These are phyloP conservation scores for Ceramica pisi DNA, from an alignment of 2,888 invertebrate species.

Conservation along the genomic window DNA sequence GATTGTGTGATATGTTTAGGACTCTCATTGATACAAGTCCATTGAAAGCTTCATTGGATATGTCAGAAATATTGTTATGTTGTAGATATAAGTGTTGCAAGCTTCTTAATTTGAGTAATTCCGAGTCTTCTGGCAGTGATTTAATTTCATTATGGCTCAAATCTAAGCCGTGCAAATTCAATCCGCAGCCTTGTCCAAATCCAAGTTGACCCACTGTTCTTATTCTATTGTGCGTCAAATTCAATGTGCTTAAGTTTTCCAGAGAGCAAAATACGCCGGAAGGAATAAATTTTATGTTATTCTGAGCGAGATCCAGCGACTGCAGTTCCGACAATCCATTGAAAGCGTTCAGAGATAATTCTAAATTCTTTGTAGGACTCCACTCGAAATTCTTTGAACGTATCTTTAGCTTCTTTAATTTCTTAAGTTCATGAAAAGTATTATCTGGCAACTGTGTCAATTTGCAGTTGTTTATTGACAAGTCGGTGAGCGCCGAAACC, in stretches of 20 bases:
- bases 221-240: slow-evolving; percentile 96
- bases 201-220: slow-evolving; percentile 95
- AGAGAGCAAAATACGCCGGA: slow-evolving; percentile 95
- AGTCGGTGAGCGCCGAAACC: slow-evolving; percentile 93
- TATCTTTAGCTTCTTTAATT: slow-evolving; percentile 94
- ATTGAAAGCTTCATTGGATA: slow-evolving; percentile 95
- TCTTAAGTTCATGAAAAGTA: slow-evolving; percentile 95
- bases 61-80: slow-evolving; percentile 95
- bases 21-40: slow-evolving; percentile 95
- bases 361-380: slow-evolving; percentile 94
- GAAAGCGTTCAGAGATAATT: slow-evolving; percentile 93
- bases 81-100: slow-evolving; percentile 95
- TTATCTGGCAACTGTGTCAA: slow-evolving; percentile 94
- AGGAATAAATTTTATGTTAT: slow-evolving; percentile 95
- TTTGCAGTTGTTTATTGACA: slow-evolving; percentile 95
- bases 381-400: slow-evolving; percentile 95
- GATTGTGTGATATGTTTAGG: slow-evolving; percentile 96
- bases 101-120: slow-evolving; percentile 94
- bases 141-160: slow-evolving; percentile 95
- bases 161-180: slow-evolving; percentile 94
- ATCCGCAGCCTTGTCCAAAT: slow-evolving; percentile 92
- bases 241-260: slow-evolving; percentile 95
- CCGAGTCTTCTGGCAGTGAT: slow-evolving; percentile 93
- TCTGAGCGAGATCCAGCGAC: slow-evolving; percentile 95
- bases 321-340: slow-evolving; percentile 95